Percentiles rank a stretch among this genome's conserved stretches.
Conservation (phyloP, 2,113 vertebrate genomes). For the Tinamus guttatus region DNA sequence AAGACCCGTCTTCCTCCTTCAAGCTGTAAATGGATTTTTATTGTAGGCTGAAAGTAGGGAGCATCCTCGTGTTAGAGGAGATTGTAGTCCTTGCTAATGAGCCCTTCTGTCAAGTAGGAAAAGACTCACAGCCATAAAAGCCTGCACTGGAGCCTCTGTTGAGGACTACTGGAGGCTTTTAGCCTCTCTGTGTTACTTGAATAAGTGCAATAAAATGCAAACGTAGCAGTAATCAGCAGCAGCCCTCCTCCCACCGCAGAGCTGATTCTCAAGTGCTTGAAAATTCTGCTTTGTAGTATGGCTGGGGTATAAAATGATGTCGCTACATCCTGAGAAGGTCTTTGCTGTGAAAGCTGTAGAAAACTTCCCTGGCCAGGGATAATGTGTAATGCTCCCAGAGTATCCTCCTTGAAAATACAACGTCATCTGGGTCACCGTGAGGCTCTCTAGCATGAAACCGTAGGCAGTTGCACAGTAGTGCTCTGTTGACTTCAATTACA, state of each 20-base stretch:
- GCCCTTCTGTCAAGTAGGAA: background rate
- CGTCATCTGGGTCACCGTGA: background rate
- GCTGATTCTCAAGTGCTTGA: background rate
- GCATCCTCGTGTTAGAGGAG: background rate
- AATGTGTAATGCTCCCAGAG: background rate
- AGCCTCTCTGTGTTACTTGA: background rate
- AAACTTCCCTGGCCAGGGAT: background rate
- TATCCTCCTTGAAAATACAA: background rate
- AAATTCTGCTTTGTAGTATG: background rate
- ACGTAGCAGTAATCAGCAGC: background rate
- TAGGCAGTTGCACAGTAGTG: background rate
- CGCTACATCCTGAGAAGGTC: background rate
- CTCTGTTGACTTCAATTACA: constrained; percentile 3
- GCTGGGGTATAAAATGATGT: background rate
- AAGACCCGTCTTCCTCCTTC: accelerated
- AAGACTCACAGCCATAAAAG: background rate
- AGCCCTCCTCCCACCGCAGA: background rate
- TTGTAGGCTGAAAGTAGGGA: background rate
- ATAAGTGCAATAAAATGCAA: background rate
- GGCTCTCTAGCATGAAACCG: background rate
- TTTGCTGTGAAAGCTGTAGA: background rate
- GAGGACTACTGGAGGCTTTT: background rate
- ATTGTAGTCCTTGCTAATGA: background rate
- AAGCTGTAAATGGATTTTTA: background rate
- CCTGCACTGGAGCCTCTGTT: background rate